These are phyloP conservation scores for Pachliopta kotzebuea DNA, from an alignment of 2,888 invertebrate genomes.

Conservation along the genomic window DNA sequence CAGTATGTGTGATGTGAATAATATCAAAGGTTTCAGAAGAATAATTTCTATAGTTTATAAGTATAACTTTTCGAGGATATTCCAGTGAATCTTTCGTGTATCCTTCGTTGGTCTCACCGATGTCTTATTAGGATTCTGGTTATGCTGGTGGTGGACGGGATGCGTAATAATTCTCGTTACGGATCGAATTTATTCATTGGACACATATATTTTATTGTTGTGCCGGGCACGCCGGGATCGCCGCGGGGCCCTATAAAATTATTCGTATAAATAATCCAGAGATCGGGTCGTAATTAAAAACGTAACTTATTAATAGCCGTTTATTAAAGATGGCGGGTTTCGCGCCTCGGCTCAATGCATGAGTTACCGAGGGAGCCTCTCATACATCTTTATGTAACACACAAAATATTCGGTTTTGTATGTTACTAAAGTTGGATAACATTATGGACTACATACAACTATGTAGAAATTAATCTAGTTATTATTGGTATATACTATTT, in stretches of 20 bases:
- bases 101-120: background rate
- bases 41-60: no score
- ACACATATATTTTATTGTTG: constrained; percentile 71
- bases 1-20: constrained; percentile 30
- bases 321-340: constrained; percentile 75
- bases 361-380: constrained; percentile 17
- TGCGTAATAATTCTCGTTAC: constrained; percentile 73
- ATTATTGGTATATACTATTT: no score
- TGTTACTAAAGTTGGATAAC: background rate
- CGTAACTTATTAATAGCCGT: constrained; percentile 78
- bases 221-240: constrained; percentile 51
- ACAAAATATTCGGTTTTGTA: background rate
- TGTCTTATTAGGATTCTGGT: constrained; percentile 37
- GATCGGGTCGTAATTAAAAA: constrained; percentile 76
- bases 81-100: no score
- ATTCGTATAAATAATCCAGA: constrained; percentile 74
- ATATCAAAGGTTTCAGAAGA: no score
- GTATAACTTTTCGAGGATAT: no score
- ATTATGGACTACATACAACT: background rate
- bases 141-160: constrained; percentile 52
- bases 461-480: no score
- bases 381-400: constrained; percentile 1
- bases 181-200: constrained; percentile 75
- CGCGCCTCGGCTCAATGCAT: constrained; percentile 51
- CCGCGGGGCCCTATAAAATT: constrained; percentile 77